Conservation (phyloP, 2,888 invertebrate species). For the Melikaiella ostensackeni region DNA sequence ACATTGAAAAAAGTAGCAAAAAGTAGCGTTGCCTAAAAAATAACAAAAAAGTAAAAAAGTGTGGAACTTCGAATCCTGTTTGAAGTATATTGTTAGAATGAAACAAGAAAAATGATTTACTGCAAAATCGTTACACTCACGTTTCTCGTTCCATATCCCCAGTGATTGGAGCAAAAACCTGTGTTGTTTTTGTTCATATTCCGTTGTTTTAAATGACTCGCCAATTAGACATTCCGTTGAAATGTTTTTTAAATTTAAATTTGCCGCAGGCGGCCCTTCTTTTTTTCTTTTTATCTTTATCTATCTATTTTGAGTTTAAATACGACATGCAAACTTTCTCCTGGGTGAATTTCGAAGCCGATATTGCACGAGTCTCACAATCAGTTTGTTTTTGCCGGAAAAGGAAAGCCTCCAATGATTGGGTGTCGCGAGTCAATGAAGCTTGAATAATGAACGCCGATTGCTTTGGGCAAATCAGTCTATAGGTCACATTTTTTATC, state of each 20-base stretch:
- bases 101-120: background rate
- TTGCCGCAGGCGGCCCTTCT: background rate
- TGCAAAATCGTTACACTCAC: background rate
- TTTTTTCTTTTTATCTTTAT: too few relatives aligned
- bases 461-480: too few relatives aligned
- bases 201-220: background rate
- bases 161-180: background rate
- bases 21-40: too few relatives aligned
- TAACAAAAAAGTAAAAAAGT: too few relatives aligned
- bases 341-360: background rate
- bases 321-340: conserved; percentile 5
- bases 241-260: background rate
- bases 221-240: background rate
- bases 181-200: background rate
- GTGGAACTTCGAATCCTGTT: too few relatives aligned
- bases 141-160: background rate
- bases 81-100: background rate
- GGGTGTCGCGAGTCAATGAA: conserved; percentile 5
- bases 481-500: too few relatives aligned
- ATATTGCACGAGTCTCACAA: background rate
- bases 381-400: conserved; percentile 4
- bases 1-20: too few relatives aligned
- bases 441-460: conserved; percentile 8
- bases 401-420: conserved; percentile 16
- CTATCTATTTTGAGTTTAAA: background rate